A percentile compares a stretch with the other conserved stretches of the same genome.
These are phyloP conservation scores for Paraescarpia echinospica DNA, from an alignment of 1,140 invertebrate species.

Conservation along the genomic window DNA sequence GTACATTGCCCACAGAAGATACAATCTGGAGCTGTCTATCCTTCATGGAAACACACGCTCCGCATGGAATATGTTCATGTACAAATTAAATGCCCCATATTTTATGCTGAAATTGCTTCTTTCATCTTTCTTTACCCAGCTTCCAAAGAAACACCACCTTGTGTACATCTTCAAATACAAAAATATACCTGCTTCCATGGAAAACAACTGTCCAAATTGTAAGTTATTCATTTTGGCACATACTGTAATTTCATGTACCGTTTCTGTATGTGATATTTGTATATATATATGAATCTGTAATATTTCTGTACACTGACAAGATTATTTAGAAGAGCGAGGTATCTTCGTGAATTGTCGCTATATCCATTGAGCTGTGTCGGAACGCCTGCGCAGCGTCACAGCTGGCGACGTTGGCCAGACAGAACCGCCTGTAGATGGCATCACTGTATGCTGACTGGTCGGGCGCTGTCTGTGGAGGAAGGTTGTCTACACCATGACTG, in stretches of 20 bases:
- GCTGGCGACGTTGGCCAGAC: neutral
- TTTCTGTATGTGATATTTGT: neutral
- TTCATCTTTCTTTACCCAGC: neutral
- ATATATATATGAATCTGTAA: neutral
- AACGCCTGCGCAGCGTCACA: neutral
- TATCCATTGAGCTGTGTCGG: neutral
- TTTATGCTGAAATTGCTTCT: neutral
- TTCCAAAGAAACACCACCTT: neutral
- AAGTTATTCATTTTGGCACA: neutral
- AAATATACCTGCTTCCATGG: neutral
- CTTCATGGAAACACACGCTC: neutral
- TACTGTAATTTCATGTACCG: neutral
- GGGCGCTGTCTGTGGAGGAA: neutral
- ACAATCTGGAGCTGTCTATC: neutral
- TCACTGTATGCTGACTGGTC: neutral
- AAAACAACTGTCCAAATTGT: neutral
- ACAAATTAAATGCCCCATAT: neutral
- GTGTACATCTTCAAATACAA: neutral
- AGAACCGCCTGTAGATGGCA: neutral
- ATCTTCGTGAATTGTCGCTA: neutral
- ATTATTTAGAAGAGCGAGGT: neutral
- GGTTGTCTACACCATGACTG: neutral
- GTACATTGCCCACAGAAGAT: neutral
- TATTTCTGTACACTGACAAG: too few species aligned
- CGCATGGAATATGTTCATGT: neutral